A percentile compares a stretch with the other conserved stretches of the same genome.
Conservation (phyloP, 2,888 invertebrate genomes). For the Pediacus dermestoides region DNA sequence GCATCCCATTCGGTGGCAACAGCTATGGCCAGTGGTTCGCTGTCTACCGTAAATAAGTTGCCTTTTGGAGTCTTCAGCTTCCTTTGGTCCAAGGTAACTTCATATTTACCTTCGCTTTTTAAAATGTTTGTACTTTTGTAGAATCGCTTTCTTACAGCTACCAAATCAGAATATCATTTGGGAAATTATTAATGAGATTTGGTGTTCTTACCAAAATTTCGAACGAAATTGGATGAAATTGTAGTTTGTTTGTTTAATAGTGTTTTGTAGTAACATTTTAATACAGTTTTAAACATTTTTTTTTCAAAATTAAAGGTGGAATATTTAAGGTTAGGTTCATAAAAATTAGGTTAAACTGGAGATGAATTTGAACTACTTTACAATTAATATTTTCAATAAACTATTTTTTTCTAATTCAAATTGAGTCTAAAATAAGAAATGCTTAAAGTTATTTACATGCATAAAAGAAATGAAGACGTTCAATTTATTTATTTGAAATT, state of each 20-base stretch:
- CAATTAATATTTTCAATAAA: too few relatives aligned
- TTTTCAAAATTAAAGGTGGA: too few relatives aligned
- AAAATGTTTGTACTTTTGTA: conserved; percentile 32
- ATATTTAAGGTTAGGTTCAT: too few relatives aligned
- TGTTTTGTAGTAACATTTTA: too few relatives aligned
- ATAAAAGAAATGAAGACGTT: too few relatives aligned
- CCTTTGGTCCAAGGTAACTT: conserved; percentile 83
- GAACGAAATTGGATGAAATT: neutral
- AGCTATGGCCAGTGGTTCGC: conserved; percentile 86
- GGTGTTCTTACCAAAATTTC: conserved; percentile 5
- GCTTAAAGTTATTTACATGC: too few relatives aligned
- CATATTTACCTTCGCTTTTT: conserved; percentile 54
- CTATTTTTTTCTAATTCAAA: too few relatives aligned
- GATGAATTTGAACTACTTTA: too few relatives aligned
- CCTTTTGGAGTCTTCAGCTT: conserved; percentile 90
- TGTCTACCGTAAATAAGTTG: conserved; percentile 69
- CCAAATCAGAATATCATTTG: conserved; percentile 2
- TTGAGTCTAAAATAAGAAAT: too few relatives aligned
- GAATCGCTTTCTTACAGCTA: conserved; percentile 24
- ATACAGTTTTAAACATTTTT: conserved; percentile 4
- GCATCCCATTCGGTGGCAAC: conserved; percentile 93
- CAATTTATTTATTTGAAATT: too few relatives aligned
- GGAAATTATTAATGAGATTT: conserved; percentile 1
- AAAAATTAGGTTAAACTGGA: too few relatives aligned
- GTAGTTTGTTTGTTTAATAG: conserved; percentile 1